These are phyloP conservation scores for Pemphigus obesinymphae DNA, from an alignment of 1,140 invertebrate species.

Conservation along the genomic window DNA sequence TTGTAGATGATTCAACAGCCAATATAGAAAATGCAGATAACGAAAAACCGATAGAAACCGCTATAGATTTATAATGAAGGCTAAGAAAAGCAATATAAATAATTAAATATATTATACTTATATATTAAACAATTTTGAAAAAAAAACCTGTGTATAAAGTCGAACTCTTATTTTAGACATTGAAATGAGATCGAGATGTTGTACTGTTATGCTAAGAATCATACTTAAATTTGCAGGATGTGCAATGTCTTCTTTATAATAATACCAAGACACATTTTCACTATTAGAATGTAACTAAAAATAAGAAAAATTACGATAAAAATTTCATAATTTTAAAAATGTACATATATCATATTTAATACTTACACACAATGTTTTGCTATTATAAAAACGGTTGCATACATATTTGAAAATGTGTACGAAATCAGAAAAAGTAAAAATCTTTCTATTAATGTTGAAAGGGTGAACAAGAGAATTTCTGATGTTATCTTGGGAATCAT, in stretches of 20 bases:
- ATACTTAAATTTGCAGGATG: background rate
- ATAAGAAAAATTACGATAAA: no score
- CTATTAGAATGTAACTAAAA: no score
- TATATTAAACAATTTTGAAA: no score
- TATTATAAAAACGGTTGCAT: background rate
- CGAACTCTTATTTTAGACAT: slow-evolving; percentile 6
- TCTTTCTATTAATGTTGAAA: background rate
- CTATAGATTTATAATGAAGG: background rate
- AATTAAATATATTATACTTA: background rate
- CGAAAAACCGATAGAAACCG: no score
- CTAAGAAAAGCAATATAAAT: background rate
- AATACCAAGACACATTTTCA: no score
- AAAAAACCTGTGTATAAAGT: background rate
- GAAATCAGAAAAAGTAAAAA: slow-evolving; percentile 6
- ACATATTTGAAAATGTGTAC: background rate
- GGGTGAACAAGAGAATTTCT: background rate
- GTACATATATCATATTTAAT: background rate
- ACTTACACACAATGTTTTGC: background rate
- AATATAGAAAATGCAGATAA: no score
- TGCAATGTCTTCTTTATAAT: background rate
- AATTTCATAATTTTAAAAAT: background rate
- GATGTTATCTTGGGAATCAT: background rate
- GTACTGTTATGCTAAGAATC: background rate
- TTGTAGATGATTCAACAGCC: no score
- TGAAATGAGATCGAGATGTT: no score